Percentiles rank a stretch among this genome's conserved stretches.
phyloP scores from a whole-genome alignment of 1,140 invertebrate genomes.

The Antheraea mylitta region DNA sequence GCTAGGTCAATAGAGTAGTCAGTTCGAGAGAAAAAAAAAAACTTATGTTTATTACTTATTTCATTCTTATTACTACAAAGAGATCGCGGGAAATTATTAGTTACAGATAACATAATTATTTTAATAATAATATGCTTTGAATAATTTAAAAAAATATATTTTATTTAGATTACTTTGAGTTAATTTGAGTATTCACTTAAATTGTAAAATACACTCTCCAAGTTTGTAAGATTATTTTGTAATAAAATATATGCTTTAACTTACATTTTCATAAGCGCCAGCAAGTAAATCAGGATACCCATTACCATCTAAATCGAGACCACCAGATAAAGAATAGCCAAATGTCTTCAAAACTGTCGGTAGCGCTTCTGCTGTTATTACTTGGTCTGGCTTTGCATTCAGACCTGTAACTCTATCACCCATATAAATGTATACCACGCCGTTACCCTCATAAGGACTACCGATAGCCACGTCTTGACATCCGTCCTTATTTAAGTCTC shows the following conservation, averaged over 20 bases:
- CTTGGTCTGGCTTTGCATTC: slow-evolving; percentile 86
- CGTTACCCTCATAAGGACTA: slow-evolving; percentile 92
- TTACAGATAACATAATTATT: too few relatives aligned
- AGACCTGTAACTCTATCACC: slow-evolving; percentile 87
- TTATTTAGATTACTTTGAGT: too few relatives aligned
- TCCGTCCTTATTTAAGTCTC: slow-evolving; percentile 95
- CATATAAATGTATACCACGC: slow-evolving; percentile 93
- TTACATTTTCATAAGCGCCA: slow-evolving; percentile 90
- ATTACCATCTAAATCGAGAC: slow-evolving; percentile 94
- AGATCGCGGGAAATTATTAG: too few relatives aligned
- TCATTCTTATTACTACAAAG: too few relatives aligned
- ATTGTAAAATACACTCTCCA: not conserved
- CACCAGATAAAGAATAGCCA: slow-evolving; percentile 93
- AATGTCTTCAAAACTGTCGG: slow-evolving; percentile 84
- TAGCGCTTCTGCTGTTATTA: slow-evolving; percentile 70
- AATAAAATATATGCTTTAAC: slow-evolving; percentile 8
- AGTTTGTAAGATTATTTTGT: not conserved
- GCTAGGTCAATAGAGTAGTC: too few relatives aligned
- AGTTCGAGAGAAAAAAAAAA: too few relatives aligned
- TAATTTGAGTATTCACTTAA: too few relatives aligned
- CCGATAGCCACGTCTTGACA: slow-evolving; percentile 94
- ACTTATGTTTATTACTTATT: too few relatives aligned
- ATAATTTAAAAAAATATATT: too few relatives aligned
- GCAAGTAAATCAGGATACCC: slow-evolving; percentile 95
- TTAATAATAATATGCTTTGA: too few relatives aligned